Percentiles rank a stretch among this genome's conserved stretches.
These are phyloP conservation scores for Lymantria monacha DNA, from an alignment of 2,888 invertebrate species.

Conservation along the genomic window DNA sequence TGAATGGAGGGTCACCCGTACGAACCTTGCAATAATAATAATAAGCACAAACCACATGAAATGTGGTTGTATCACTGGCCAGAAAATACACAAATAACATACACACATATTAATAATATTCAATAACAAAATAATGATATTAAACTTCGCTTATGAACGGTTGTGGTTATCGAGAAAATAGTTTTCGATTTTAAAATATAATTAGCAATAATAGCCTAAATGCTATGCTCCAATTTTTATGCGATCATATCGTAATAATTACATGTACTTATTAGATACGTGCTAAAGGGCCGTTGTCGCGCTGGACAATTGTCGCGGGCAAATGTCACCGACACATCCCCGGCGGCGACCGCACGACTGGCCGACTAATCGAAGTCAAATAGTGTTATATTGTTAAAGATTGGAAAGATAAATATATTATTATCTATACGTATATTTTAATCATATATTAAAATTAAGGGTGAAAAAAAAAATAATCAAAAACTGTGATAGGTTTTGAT, in stretches of 20 bases:
- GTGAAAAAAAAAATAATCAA: conserved; percentile 77
- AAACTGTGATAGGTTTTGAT: conserved; percentile 83
- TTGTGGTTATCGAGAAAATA: conserved; percentile 80
- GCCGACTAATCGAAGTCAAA: conserved; percentile 70
- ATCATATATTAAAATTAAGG: conserved; percentile 81
- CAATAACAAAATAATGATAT: conserved; percentile 78
- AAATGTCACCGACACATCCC: conserved; percentile 17
- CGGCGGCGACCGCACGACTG: conserved; percentile 33
- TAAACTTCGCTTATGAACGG: conserved; percentile 82
- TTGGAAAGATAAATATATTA: conserved; percentile 72
- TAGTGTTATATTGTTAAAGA: conserved; percentile 81
- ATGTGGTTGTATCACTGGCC: conserved; percentile 56
- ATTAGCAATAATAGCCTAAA: conserved; percentile 81
- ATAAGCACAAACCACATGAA: conserved; percentile 59
- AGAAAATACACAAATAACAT: conserved; percentile 41
- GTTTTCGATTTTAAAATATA: conserved; percentile 77
- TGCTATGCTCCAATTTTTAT: conserved; percentile 73
- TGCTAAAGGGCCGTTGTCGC: conserved; percentile 35
- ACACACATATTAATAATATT: conserved; percentile 75
- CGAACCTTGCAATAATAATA: conserved; percentile 64
- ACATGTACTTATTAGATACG: conserved; percentile 44
- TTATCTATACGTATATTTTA: conserved; percentile 81
- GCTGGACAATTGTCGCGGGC: conserved; percentile 17
- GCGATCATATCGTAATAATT: conserved; percentile 73
- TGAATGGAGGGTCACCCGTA: conserved; percentile 43